Base-by-base conservation (phyloP, 2,888 invertebrate genomes). In the Gryllus longicercus region DNA sequence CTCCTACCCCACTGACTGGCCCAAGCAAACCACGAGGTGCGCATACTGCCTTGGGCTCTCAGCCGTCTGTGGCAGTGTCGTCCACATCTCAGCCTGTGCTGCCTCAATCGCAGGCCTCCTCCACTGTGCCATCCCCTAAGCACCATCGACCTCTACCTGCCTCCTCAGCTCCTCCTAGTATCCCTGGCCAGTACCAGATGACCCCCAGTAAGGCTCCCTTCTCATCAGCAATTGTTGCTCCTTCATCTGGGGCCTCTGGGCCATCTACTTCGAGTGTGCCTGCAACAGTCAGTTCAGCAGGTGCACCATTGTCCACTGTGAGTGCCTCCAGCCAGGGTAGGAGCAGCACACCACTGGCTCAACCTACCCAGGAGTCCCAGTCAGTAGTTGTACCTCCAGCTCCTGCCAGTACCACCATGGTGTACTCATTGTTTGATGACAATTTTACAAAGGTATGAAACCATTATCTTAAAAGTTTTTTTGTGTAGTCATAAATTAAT, bases 351-450 rank as follows among this genome's bases (percentile, higher is more conserved):
- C 82, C 82, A n/a, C 76, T 80, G 50, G 38, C 50, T 23, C 83
- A 82, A 74, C 82, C 79, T 77, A 79, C 78, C 77, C 82, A 76
- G 79, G 81, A 78, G 74, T 77, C 80, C 80, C 81, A 76, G 79
- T 82, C 74, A 79, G 77, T 78, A 12, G 18, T 76, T 16, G 63
- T 74, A 18, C 76, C 80, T 18, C 63, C 63, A 63, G 51, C 77
- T 11, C 77, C 78, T 14, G 74, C 78, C 23, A 80, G 50, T 51
- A 89, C 91, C 49, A 90, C 92, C 1, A 91, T 92, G 82, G 95
- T 96, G 85, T 97, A 96, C 88, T 95, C 96, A 0, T 91, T 97
- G 83, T 97, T 97, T 87, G 95, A 95, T 86, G 95, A 95, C 86
- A 88, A 89, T 2, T 92, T 92, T 84, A 90, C 91, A 76, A 91